Evolutionary conservation across 2,888 invertebrate species (phyloP), one percentile per base, ranked within the genome.

Genomic region (Megastigmus dorsalis): DNA sequence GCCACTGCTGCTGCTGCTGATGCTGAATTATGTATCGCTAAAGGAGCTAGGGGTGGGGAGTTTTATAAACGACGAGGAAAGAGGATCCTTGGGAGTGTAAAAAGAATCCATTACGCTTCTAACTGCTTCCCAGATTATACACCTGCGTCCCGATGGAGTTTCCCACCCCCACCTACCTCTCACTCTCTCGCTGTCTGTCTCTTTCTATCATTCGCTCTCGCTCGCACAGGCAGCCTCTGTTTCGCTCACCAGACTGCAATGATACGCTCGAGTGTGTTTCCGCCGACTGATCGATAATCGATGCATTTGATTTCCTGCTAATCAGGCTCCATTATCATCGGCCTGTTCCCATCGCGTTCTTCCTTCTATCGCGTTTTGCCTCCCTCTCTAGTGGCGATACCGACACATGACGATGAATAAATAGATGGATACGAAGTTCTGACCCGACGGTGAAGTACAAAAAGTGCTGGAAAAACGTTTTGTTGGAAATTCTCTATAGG

Each of bases 91-190:
- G 30, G 0, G 20, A 38, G 45, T 45, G 48, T 45, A 36, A 38
- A 41, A 63, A 54, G 48, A 69, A 65, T 69, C 74, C 59, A 69
- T 65, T 74, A 70, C 50, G 9, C 36, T n/a, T 23, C 65, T 74
- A 76, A 76, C 76, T 54, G 59, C 68, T 36, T 72, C 36, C 26
- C 54, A 76, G 65, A 79, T 69, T 68, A 74, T 70, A 76, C 85
- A 85, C 83, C 85, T 85, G 85, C 78, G 45, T 28, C 43, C 57
- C 52, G 82, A 85, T 85, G 66, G 68, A 68, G 57, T 74, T 76
- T 50, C 41, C 66, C 30, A 38, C 33, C 23, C 38, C 26, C n/a
- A 13, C 13, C 5, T n/a, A n/a, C n/a, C 33, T 30, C 4, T n/a
- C 41, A 9, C 15, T 60, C 30, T 36, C 26, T 10, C 13, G 7